Base-by-base conservation (phyloP, 2,113 vertebrate species). In the Esox niger region DNA sequence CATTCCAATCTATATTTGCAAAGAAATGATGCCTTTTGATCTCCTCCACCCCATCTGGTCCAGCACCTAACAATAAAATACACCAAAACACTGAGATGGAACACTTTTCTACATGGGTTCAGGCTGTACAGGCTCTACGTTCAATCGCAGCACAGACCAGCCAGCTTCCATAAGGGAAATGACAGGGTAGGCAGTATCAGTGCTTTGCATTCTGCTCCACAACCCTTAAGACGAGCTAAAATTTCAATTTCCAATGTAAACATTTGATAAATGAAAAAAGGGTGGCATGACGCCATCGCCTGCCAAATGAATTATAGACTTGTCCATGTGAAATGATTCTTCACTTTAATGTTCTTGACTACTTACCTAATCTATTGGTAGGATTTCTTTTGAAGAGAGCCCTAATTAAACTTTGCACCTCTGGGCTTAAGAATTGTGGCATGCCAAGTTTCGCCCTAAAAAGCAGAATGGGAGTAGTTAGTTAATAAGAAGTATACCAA, bases 1-100 rank as follows among this genome's bases (percentile, higher is more conserved):
- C 96, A 0, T 94, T 96, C 96, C 96, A 98, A 86, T 97, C 94
- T 75, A 96, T 92, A 7, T 93, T 94, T 58, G 88, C 87, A 79
- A 98, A 98, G 88, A 98, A 98, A 38, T 90, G 91, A 46, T 98
- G 95, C 2, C 94, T 92, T 74, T 98, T 98, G 73, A 97, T 96
- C 86, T 98, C 96, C 85, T 98, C 96, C 32, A 98, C 92, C 62
- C 96, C 96, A 2, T 98, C 96, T 0, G 93, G 89, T 59, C 96
- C 96, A 25, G 96, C 96, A 71, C 95, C 96, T 98, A 23, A 62
- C 55, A 3, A 31, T 7, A 21, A 25, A 25, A 21, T 17, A 17
- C 25, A 27, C 25, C 17, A 21, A 29, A 29, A 20, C 17, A 7
- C 31, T 59, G 30, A 59, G 29, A 30, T 25, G 25, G 57, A 59